Conservation (phyloP, 2,113 vertebrate genomes). For the Lampris incognitus region DNA sequence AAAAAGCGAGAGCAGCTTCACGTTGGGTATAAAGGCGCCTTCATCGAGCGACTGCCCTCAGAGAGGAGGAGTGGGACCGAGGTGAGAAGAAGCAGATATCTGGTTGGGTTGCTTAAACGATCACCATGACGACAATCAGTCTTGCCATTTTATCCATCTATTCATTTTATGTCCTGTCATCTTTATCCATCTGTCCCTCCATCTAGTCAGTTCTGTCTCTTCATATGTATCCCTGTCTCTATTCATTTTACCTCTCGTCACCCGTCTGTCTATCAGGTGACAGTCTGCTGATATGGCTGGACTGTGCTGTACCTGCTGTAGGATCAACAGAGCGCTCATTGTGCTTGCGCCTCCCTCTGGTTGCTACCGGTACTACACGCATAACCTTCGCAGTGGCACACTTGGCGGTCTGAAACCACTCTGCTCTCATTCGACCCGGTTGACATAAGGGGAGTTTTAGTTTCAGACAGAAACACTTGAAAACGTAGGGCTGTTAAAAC, state of each 20-base stretch:
- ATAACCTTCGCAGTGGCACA: slow-evolving; percentile 15
- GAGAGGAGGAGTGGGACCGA: not conserved
- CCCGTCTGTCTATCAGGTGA: not conserved
- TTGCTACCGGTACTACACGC: slow-evolving; percentile 31
- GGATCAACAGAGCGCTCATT: slow-evolving; percentile 65
- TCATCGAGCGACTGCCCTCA: slow-evolving; percentile 48
- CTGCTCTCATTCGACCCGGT: no score
- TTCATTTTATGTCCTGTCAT: no score
- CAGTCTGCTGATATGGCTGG: not conserved
- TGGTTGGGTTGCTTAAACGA: no score
- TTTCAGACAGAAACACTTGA: no score
- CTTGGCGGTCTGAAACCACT: slow-evolving; percentile 5
- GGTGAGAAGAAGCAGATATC: slow-evolving; percentile 5
- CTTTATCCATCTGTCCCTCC: no score
- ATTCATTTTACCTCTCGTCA: no score
- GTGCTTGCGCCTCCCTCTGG: slow-evolving; percentile 66
- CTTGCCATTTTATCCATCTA: no score
- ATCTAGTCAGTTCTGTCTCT: no score
- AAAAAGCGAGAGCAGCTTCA: slow-evolving; percentile 49
- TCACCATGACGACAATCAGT: no score
- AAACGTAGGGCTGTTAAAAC: no score
- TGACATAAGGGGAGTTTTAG: no score
- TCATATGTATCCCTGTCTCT: no score
- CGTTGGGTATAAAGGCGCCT: slow-evolving; percentile 66
- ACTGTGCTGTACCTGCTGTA: not conserved